Percentiles rank a stretch among this genome's conserved stretches.
Evolutionary conservation across 1,140 invertebrate species (phyloP).

Genomic region (Lanistes nyassanus): DNA sequence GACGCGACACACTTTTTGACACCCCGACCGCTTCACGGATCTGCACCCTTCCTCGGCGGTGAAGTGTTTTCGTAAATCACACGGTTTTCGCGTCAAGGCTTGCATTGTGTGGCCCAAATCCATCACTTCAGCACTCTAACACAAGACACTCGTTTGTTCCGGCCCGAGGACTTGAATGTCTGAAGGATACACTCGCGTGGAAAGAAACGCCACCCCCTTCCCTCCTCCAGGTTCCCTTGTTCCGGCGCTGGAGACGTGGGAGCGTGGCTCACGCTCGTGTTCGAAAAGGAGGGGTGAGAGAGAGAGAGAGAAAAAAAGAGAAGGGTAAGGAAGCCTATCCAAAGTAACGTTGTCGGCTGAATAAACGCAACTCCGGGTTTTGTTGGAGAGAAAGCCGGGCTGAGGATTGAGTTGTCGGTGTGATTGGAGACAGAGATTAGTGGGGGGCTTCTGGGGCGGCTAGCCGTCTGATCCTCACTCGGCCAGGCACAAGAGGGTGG

Average conservation of each 20-base stretch:
- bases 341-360: no score
- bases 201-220: neutral
- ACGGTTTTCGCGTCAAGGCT: no score
- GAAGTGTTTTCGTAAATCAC: no score
- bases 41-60: no score
- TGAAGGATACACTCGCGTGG: neutral
- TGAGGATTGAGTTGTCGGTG: constrained; percentile 26
- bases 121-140: no score
- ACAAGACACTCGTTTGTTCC: no score
- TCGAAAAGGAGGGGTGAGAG: neutral
- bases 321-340: neutral
- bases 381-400: neutral
- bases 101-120: no score
- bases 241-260: neutral
- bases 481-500: constrained; percentile 17
- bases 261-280: neutral
- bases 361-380: no score
- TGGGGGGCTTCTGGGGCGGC: constrained; percentile 1
- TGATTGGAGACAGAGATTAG: constrained; percentile 23
- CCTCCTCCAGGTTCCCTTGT: neutral
- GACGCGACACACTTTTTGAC: no score
- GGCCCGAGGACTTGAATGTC: no score
- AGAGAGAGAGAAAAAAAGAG: neutral
- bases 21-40: no score
- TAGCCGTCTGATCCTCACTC: constrained; percentile 5